A percentile compares a stretch with the other conserved stretches of the same genome.
Evolutionary conservation across 2,113 vertebrate species (phyloP).

Genomic region (Clarias batrachus): DNA sequence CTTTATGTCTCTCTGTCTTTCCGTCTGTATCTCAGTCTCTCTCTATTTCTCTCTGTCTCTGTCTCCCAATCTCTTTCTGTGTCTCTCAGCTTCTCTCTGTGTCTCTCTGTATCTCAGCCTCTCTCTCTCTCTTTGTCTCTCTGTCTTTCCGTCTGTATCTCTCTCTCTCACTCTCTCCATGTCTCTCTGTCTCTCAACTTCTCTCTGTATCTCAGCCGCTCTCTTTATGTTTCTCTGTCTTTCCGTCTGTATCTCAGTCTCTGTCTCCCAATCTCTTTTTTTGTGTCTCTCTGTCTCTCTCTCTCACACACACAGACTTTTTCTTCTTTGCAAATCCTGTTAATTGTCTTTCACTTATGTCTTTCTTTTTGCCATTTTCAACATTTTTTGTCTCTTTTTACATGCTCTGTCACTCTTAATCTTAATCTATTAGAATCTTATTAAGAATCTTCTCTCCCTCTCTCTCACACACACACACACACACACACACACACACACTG

Average conservation of each 20-base stretch:
- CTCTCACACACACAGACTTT: no score
- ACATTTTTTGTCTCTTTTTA: no score
- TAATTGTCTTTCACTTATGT: no score
- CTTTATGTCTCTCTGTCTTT: background rate
- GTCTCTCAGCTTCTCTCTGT: background rate
- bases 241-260: background rate
- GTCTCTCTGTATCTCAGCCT: background rate
- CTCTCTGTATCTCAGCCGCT: background rate
- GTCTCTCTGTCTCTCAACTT: no score
- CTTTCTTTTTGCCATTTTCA: no score
- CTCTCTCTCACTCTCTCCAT: background rate
- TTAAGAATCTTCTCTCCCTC: background rate
- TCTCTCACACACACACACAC: background rate
- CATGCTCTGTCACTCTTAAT: no score
- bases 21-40: background rate
- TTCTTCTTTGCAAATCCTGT: no score
- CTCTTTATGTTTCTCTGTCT: background rate
- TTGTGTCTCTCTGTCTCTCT: no score
- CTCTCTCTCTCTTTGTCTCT: background rate
- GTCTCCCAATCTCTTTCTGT: no score
- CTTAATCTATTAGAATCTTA: no score
- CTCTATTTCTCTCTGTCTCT: background rate
- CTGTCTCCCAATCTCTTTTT: background rate
- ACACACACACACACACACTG: no score
- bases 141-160: background rate